Base-by-base conservation (phyloP, 1,140 invertebrate species). In the Lasioglossum albipes region DNA sequence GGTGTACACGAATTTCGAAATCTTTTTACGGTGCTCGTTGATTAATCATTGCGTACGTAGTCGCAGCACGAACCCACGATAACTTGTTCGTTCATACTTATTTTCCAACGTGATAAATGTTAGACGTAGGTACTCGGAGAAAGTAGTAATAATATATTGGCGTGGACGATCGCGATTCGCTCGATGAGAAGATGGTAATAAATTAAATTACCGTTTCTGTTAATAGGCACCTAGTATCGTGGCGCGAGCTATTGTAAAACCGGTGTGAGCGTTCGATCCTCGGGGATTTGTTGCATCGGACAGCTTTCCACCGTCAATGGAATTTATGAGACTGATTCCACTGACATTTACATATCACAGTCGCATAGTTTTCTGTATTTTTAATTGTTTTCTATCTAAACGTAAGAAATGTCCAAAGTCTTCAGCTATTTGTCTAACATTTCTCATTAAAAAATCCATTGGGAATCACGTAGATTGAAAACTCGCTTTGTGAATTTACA, bases 101-200 rank as follows among this genome's bases (percentile, higher is more conserved):
- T 65, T 75, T 75, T 49, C 64, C 31, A 27, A 68, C 49, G 64
- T 68, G 74, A 68, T 76, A 68, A 68, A 76, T 76, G 74, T 20
- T 31, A 5, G 52, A 68, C 65, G 27, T n/a, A 36, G 36, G 36
- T 36, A 31, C 13, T 42, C 16, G 3, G 64, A 59, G 65, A 68
- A 68, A 57, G 52, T n/a, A 42, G 36, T 59, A 59, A 57, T 59
- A 76, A 45, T 68, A 54, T 31, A 54, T 57, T 27, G 42, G 66
- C n/a, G 65, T 31, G 68, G 27, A 70, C 68, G 45, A 18, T 66
- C 64, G 49, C 9, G 73, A 49, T 68, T 27, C 16, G 7, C 16
- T 67, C 65, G 74, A 45, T 75, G 36, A n/a, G 42, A 68, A n/a
- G 65, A 2, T 13, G n/a, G n/a, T 41, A 18, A 41, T 54, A 73